Percentiles rank a stretch among this genome's conserved stretches.
Conservation (phyloP, 1,140 invertebrate genomes). For the Drosophila chauvacae region DNA sequence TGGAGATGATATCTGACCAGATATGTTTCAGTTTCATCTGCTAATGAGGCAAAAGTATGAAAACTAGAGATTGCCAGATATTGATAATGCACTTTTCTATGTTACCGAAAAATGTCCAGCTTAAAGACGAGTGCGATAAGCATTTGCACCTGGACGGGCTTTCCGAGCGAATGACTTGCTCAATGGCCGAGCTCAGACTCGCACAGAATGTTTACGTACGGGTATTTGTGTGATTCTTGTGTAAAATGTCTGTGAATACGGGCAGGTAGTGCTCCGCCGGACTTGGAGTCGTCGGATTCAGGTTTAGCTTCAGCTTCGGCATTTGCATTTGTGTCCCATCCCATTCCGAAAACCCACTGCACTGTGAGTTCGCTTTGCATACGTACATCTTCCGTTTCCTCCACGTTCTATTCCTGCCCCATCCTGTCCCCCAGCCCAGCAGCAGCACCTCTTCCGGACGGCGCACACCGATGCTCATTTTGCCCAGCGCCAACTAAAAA, state of each 20-base stretch:
- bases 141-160: slow-evolving; percentile 55
- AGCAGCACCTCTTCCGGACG: slow-evolving; percentile 14
- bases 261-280: slow-evolving; percentile 34
- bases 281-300: not conserved
- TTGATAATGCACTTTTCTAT: slow-evolving; percentile 3
- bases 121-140: slow-evolving; percentile 24
- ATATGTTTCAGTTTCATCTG: not conserved
- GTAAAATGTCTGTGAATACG: slow-evolving; percentile 72
- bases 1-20: not conserved
- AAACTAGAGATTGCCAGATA: not conserved
- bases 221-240: slow-evolving; percentile 67
- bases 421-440: not conserved
- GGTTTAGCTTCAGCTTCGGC: slow-evolving; percentile 9
- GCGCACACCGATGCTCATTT: slow-evolving; percentile 69
- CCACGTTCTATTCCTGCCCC: not conserved
- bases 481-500: slow-evolving; percentile 75
- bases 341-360: slow-evolving; percentile 7
- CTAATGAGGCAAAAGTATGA: not conserved
- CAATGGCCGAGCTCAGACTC: slow-evolving; percentile 51
- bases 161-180: slow-evolving; percentile 67
- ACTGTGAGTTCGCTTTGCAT: slow-evolving; percentile 62
- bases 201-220: slow-evolving; percentile 33
- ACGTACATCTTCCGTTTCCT: slow-evolving; percentile 37
- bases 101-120: slow-evolving; percentile 20
- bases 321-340: slow-evolving; percentile 28